phyloP scores from a whole-genome alignment of 2,888 invertebrate genomes.

The Lepeophtheirus nordmannii region DNA sequence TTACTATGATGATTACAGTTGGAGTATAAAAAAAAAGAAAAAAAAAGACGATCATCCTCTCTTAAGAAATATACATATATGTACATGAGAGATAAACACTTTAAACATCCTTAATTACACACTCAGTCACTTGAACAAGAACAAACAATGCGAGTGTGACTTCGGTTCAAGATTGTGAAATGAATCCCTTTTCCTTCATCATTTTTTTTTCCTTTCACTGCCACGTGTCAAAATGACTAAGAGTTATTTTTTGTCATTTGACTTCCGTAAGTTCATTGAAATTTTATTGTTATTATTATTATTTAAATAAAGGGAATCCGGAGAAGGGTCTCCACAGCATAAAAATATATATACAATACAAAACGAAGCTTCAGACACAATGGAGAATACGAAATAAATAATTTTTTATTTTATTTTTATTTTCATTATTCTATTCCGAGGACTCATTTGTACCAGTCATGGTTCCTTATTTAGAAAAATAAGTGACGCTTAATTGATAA shows the following conservation, averaged over 20 bases:
- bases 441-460: conserved; percentile 6
- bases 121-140: not conserved
- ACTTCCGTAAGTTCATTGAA: conserved; percentile 4
- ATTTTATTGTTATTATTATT: not conserved
- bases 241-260: conserved; percentile 8
- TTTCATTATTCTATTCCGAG: not conserved
- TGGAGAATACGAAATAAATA: too few species aligned
- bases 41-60: not conserved
- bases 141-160: not conserved
- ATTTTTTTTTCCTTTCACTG: not conserved
- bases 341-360: not conserved
- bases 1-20: not conserved
- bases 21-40: not conserved
- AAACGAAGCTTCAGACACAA: too few species aligned
- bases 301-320: not conserved
- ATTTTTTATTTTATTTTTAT: not conserved
- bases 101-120: not conserved
- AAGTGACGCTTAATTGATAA: too few species aligned
- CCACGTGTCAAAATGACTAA: conserved; percentile 3
- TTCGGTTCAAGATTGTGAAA: not conserved
- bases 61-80: too few species aligned
- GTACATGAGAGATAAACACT: not conserved
- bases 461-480: too few species aligned
- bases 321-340: not conserved
- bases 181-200: not conserved